Conservation (phyloP, 2,888 invertebrate genomes). For the Drosophila putrida region DNA sequence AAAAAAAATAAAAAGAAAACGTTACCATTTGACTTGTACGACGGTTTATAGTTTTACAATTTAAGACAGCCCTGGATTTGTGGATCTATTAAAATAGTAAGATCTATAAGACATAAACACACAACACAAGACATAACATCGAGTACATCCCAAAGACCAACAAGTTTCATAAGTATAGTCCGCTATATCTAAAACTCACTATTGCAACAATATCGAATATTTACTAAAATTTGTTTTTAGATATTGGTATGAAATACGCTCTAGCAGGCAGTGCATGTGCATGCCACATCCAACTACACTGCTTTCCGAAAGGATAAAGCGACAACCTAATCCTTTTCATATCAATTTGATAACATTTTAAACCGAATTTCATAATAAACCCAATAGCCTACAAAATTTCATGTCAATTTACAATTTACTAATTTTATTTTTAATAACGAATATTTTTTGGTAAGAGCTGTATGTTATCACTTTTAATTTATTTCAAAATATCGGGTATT, state of each 20-base stretch:
- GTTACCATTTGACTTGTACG: slow-evolving; percentile 19
- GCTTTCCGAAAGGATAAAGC: not conserved
- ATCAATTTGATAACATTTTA: too few species aligned
- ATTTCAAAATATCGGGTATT: slow-evolving; percentile 1
- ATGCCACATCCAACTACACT: not conserved
- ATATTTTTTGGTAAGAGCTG: not conserved
- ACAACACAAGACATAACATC: not conserved
- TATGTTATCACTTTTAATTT: not conserved
- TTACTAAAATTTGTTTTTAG: not conserved
- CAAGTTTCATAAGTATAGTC: slow-evolving; percentile 11
- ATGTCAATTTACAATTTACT: slow-evolving; percentile 3
- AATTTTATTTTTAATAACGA: not conserved
- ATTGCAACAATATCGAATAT: slow-evolving; percentile 11
- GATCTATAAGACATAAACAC: slow-evolving; percentile 8
- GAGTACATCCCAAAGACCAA: not conserved
- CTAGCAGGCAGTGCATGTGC: not conserved
- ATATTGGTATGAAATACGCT: too few species aligned
- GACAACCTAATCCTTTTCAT: too few species aligned
- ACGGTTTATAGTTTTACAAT: slow-evolving; percentile 12
- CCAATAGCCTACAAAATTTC: not conserved
- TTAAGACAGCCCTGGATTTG: slow-evolving; percentile 15
- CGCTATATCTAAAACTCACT: not conserved
- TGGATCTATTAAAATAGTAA: slow-evolving; percentile 5
- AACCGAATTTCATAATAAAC: too few species aligned
- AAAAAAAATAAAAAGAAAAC: not conserved